Evolutionary conservation across 2,113 vertebrate genomes (phyloP).

Genomic region (Arvicanthis niloticus): DNA sequence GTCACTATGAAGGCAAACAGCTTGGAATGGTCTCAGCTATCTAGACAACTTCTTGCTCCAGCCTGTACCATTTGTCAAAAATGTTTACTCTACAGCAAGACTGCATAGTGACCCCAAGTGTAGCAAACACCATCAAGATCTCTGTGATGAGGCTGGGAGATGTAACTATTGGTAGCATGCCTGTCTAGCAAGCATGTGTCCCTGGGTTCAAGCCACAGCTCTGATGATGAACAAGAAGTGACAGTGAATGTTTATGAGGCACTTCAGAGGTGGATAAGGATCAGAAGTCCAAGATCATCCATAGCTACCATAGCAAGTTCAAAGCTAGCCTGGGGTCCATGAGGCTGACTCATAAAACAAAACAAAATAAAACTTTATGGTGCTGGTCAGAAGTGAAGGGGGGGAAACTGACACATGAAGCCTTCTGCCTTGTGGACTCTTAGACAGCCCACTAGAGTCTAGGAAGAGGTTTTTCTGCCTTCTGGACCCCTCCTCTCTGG

Average conservation of each 20-base stretch:
- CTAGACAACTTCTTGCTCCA: background rate
- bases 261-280: background rate
- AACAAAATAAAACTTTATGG: background rate
- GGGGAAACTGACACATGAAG: background rate
- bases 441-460: rapidly evolving
- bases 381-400: background rate
- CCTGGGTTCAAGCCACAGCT: background rate
- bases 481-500: background rate
- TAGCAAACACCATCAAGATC: background rate
- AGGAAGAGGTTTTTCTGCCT: background rate
- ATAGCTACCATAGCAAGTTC: background rate
- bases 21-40: background rate
- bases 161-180: background rate
- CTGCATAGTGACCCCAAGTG: background rate
- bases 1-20: background rate
- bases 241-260: background rate
- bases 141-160: background rate
- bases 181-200: background rate
- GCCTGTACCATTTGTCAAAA: constrained; percentile 9
- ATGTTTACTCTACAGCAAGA: background rate
- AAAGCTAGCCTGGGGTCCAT: background rate
- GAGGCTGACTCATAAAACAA: background rate
- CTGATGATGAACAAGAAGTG: no score
- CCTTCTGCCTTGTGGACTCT: background rate
- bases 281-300: background rate